A percentile compares a stretch with the other conserved stretches of the same genome.
Conservation (phyloP, 2,797 vertebrate species). For the Chelonia mydas region DNA sequence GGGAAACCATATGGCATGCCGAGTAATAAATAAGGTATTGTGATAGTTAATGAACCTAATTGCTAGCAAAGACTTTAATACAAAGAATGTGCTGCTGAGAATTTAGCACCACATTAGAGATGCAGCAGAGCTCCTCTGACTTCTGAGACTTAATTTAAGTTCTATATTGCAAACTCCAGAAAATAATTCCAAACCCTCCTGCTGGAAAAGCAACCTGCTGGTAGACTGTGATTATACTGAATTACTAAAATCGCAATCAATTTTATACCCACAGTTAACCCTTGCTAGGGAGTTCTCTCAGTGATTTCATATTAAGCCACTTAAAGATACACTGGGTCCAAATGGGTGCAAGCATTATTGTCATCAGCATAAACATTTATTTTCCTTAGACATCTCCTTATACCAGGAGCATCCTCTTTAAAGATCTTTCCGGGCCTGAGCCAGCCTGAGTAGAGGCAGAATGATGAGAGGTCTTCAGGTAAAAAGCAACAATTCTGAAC, state of each 20-base stretch:
- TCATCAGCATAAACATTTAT: rapidly evolving
- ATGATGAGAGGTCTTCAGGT: background rate
- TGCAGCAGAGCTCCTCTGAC: slow-evolving; percentile 86
- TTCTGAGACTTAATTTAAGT: slow-evolving; percentile 92
- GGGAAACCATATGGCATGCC: slow-evolving; percentile 88
- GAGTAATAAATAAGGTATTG: slow-evolving; percentile 90
- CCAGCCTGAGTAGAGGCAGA: background rate
- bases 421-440: rapidly evolving
- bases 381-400: background rate
- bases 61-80: slow-evolving; percentile 88
- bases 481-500: background rate
- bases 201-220: slow-evolving; percentile 90
- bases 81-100: slow-evolving; percentile 87
- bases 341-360: rapidly evolving
- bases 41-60: slow-evolving; percentile 92
- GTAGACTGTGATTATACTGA: slow-evolving; percentile 89
- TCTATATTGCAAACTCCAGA: slow-evolving; percentile 91
- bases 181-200: slow-evolving; percentile 91
- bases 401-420: background rate
- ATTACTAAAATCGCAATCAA: slow-evolving; percentile 90
- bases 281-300: slow-evolving; percentile 74
- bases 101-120: slow-evolving; percentile 89
- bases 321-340: background rate
- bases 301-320: background rate
- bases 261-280: slow-evolving; percentile 87